Evolutionary conservation across 2,797 vertebrate species (phyloP).

Genomic region (Nyctibius grandis): DNA sequence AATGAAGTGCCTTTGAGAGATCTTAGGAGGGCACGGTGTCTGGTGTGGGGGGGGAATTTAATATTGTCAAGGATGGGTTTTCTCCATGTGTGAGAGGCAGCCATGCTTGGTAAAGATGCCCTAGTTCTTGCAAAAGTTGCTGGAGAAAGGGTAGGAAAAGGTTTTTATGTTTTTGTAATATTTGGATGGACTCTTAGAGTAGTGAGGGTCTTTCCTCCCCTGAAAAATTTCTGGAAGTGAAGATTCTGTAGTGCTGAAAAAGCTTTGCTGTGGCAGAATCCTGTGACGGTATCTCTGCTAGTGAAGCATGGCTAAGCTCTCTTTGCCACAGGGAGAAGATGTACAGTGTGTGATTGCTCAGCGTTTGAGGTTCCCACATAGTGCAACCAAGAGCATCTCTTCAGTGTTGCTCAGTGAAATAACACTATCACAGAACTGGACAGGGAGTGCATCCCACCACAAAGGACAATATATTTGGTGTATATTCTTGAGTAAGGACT

Average conservation of each 20-base stretch:
- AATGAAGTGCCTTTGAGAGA: not conserved
- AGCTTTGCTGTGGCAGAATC: not conserved
- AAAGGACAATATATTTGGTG: not conserved
- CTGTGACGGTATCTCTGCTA: no score
- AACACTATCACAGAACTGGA: not conserved
- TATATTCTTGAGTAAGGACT: not conserved
- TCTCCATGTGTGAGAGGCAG: not conserved
- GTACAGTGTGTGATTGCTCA: fast-evolving
- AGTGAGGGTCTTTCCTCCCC: not conserved
- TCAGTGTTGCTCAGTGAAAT: not conserved
- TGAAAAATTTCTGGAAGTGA: not conserved
- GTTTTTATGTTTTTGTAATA: not conserved
- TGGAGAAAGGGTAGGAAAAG: not conserved
- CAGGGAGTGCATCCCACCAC: not conserved
- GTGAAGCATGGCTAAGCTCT: not conserved
- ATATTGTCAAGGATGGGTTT: not conserved
- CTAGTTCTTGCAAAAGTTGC: not conserved
- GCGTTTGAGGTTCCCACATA: not conserved
- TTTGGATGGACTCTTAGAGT: not conserved
- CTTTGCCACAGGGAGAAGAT: not conserved
- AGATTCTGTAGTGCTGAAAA: not conserved
- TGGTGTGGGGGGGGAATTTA: not conserved
- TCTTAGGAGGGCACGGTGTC: not conserved
- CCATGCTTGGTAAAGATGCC: not conserved
- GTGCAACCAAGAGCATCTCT: not conserved